phyloP scores from a whole-genome alignment of 2,888 invertebrate species.

The Griposia aprilina region DNA sequence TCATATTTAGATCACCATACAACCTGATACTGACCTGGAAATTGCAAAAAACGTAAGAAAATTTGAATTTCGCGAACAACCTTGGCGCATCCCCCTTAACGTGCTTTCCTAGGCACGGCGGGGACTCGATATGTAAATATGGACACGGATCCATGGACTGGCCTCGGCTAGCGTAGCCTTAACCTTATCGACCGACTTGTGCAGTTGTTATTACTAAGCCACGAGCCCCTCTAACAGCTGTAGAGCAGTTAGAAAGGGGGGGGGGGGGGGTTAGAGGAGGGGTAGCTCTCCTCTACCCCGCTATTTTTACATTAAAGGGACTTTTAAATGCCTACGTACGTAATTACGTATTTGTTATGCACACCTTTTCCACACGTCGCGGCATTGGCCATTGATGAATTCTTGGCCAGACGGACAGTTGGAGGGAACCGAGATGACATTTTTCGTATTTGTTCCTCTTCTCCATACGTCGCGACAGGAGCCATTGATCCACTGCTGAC shows the following conservation, averaged over 20 bases:
- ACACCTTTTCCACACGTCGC: constrained; percentile 66
- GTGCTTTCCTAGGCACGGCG: background rate
- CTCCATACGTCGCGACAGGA: constrained; percentile 63
- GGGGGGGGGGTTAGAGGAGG: too few relatives aligned
- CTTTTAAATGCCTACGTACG: background rate
- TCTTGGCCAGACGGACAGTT: constrained; percentile 70
- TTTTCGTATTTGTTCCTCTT: constrained; percentile 39
- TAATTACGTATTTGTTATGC: background rate
- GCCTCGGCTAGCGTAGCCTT: background rate
- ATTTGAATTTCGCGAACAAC: too few relatives aligned
- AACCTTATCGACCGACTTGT: background rate
- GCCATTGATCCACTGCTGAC: constrained; percentile 63
- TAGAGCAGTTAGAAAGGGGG: too few relatives aligned
- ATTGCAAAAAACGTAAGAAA: too few relatives aligned
- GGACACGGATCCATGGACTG: background rate
- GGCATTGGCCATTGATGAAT: constrained; percentile 72
- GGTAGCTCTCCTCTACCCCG: too few relatives aligned
- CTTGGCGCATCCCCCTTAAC: too few relatives aligned
- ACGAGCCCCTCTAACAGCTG: background rate
- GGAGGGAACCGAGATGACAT: constrained; percentile 66
- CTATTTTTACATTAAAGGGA: background rate
- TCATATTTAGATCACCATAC: too few relatives aligned
- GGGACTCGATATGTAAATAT: background rate
- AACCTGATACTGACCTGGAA: too few relatives aligned
- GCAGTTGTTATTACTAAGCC: background rate